phyloP scores from a whole-genome alignment of 2,797 vertebrate genomes.

The Peromyscus aztecus region DNA sequence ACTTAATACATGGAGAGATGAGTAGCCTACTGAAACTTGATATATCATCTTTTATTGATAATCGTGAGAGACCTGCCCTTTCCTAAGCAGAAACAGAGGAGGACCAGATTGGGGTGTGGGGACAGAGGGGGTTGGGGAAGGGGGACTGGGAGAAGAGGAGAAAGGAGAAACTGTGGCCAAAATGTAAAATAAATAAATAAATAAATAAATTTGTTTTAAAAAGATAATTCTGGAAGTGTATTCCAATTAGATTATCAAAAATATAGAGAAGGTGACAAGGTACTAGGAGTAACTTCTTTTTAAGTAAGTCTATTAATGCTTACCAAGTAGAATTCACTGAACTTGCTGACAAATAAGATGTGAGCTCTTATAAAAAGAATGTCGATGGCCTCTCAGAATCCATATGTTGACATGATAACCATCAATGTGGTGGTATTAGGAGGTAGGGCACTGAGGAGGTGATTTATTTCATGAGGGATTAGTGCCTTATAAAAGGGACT shows the following conservation, averaged over 20 bases:
- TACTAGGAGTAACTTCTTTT: neutral
- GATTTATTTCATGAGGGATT: neutral
- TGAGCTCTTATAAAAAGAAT: neutral
- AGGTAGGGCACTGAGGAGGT: neutral
- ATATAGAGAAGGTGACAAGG: neutral
- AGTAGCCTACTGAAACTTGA: neutral
- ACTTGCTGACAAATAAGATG: neutral
- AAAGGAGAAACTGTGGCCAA: neutral
- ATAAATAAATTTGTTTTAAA: neutral
- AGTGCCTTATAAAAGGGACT: neutral
- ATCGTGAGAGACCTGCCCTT: neutral
- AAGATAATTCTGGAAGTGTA: neutral
- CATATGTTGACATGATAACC: neutral
- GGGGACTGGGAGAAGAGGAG: neutral
- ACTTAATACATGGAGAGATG: neutral
- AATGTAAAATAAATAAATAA: neutral
- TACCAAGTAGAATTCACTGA: neutral
- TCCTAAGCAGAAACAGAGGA: neutral
- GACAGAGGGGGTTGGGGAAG: neutral
- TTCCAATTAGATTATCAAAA: neutral
- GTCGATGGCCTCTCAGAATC: neutral
- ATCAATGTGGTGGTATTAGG: neutral
- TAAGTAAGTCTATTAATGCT: neutral
- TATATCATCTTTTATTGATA: neutral
- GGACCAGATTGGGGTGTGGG: neutral